Evolutionary conservation across 2,888 invertebrate genomes (phyloP), one percentile per base, ranked within the genome.

Genomic region (Yponomeuta plumbellus): DNA sequence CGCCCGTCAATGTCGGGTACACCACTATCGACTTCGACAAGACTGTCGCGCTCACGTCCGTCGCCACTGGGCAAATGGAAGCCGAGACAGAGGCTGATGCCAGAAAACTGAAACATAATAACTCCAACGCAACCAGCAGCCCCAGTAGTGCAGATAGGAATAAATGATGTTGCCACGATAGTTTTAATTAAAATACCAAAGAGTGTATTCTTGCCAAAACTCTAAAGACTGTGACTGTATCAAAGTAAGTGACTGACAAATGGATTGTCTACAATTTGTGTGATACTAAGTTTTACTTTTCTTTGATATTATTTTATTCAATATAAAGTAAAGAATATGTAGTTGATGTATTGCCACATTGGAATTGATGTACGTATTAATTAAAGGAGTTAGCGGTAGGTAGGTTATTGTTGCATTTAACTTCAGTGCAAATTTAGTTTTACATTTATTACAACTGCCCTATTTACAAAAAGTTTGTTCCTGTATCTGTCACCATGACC

Each of bases 21-120:
- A 97, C 97, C 11, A 96, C 96, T 1, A 99, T 98, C 74, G 98
- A 98, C 88, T 98, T 98, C 84, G 95, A 97, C 76, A 97, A 96
- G 88, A 98, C 98, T 0, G 96, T 95, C 66, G 98, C 98, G 23
- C 92, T 98, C 39, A 96, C 96, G 22, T 96, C 97, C 39, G 95
- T 95, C 44, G 95, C 95, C 74, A 93, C 94, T 17, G 44, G 44
- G 17, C 44, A 52, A 2, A 6, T 21, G 22, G 93, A 93, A 64
- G 91, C 92, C 67, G 94, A 95, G 69, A 90, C 93, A 65, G 95
- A 95, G 77, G 86, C 91, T 68, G 96, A 96, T 75, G 95, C 95
- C 64, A 92, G 97, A 62, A 96, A 96, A 80, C 96, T 96, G 17
- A 92, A 97, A 67, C 97, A 97, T 80, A 52, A 17, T 17, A 96